Conservation (phyloP, 2,888 invertebrate species). For the Leucoma salicis region DNA sequence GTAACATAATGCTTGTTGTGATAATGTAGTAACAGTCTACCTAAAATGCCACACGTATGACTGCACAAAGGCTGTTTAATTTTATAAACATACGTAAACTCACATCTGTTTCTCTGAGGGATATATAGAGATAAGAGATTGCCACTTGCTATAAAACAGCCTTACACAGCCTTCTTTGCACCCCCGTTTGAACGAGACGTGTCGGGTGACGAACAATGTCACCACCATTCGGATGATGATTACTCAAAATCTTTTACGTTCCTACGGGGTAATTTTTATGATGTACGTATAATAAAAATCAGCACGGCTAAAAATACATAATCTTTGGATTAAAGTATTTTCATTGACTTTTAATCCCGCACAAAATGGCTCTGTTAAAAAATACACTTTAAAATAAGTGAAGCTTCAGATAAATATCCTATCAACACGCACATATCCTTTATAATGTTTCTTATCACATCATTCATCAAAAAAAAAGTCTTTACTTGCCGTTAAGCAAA, state of each 20-base stretch:
- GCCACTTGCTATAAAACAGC: too few species aligned
- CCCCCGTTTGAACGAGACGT: too few species aligned
- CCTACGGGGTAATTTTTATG: conserved; percentile 14
- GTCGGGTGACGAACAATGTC: too few species aligned
- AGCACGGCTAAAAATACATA: conserved; percentile 29
- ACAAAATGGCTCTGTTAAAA: conserved; percentile 70
- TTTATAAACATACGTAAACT: too few species aligned
- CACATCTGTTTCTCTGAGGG: too few species aligned
- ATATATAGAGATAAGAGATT: too few species aligned
- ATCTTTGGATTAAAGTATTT: conserved; percentile 7
- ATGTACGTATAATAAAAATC: conserved; percentile 4
- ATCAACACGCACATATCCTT: conserved; percentile 57
- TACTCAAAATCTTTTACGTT: too few species aligned
- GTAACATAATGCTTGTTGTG: conserved; percentile 48
- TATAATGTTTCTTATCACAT: conserved; percentile 64
- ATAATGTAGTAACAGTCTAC: conserved; percentile 29
- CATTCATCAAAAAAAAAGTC: conserved; percentile 61
- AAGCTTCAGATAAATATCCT: conserved; percentile 54
- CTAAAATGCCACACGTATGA: conserved; percentile 13
- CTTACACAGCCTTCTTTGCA: too few species aligned
- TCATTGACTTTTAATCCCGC: conserved; percentile 42
- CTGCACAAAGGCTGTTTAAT: too few species aligned
- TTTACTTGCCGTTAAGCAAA: conserved; percentile 49
- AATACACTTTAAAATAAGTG: conserved; percentile 45
- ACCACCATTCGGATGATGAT: too few species aligned